Evolutionary conservation across 2,797 vertebrate species (phyloP).

Genomic region (Prionace glauca): DNA sequence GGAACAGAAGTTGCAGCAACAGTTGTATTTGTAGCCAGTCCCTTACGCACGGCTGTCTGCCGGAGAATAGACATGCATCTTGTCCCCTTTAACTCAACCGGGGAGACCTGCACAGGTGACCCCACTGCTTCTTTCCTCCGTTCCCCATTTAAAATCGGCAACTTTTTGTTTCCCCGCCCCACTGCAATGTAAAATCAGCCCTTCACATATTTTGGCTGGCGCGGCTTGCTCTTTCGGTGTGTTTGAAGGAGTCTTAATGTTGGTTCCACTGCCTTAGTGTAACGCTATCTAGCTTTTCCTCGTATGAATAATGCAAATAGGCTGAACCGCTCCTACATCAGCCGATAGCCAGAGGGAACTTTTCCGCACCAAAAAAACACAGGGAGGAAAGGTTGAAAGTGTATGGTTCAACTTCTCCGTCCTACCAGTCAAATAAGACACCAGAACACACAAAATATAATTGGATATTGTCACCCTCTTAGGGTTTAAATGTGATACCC

Average conservation of each 20-base stretch:
- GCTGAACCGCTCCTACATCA: conserved; percentile 69
- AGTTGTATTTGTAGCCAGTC: background rate
- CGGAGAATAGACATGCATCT: conserved; percentile 16
- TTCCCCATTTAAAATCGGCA: conserved; percentile 4
- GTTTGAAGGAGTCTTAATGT: conserved; percentile 57
- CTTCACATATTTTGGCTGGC: background rate
- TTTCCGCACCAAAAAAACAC: conserved; percentile 55
- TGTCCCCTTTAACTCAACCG: background rate
- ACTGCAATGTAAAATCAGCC: background rate
- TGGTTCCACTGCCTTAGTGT: conserved; percentile 62
- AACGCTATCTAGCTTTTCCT: conserved; percentile 72
- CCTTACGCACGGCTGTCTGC: background rate
- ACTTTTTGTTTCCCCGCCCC: background rate
- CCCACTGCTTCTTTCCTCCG: background rate
- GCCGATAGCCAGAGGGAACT: conserved; percentile 59
- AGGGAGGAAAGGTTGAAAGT: conserved; percentile 45
- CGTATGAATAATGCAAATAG: conserved; percentile 78
- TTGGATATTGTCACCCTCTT: background rate
- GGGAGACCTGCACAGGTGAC: background rate
- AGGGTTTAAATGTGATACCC: background rate
- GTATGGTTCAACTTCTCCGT: background rate
- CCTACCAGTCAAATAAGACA: background rate
- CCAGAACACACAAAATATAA: background rate
- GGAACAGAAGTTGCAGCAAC: background rate
- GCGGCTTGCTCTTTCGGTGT: background rate